Conservation (phyloP, 1,140 invertebrate genomes). For the Leptestheria dahalacensis region DNA sequence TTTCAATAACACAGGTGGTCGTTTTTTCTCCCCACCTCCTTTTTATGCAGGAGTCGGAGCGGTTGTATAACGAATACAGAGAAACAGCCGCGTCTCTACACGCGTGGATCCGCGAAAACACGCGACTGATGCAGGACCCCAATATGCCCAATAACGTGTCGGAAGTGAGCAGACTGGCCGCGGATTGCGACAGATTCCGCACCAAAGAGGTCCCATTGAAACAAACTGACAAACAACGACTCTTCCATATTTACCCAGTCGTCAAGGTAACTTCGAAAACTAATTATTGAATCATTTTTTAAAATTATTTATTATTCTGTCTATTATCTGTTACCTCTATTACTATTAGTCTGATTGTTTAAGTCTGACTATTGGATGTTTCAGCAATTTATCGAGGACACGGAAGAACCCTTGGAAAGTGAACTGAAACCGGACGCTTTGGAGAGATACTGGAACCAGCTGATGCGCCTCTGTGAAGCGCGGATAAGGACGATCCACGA, state of each 20-base stretch:
- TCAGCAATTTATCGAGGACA: constrained; percentile 64
- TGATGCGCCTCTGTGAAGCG: constrained; percentile 74
- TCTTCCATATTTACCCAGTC: too few relatives aligned
- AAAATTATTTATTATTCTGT: too few relatives aligned
- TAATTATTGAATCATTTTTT: too few relatives aligned
- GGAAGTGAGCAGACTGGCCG: constrained; percentile 83
- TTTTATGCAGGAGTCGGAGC: constrained; percentile 53
- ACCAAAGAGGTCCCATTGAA: constrained; percentile 82
- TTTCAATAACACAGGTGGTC: too few relatives aligned
- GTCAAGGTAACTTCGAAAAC: too few relatives aligned
- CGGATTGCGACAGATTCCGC: constrained; percentile 75
- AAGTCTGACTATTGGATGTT: constrained; percentile 50
- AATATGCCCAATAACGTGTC: constrained; percentile 80
- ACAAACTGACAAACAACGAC: constrained; percentile 72
- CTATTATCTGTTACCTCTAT: too few relatives aligned
- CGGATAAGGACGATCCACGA: constrained; percentile 73
- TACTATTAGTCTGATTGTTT: too few relatives aligned
- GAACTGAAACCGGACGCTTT: constrained; percentile 77
- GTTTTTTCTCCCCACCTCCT: neutral
- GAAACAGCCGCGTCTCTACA: constrained; percentile 69
- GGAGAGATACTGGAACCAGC: constrained; percentile 75
- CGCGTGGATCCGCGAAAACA: constrained; percentile 79
- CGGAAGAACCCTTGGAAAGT: constrained; percentile 71
- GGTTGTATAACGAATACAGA: constrained; percentile 73
- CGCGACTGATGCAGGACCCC: constrained; percentile 67